Percentiles rank a stretch among this genome's conserved stretches.
These are phyloP conservation scores for Microhierax caerulescens DNA, from an alignment of 2,797 vertebrate genomes.

Conservation along the genomic window DNA sequence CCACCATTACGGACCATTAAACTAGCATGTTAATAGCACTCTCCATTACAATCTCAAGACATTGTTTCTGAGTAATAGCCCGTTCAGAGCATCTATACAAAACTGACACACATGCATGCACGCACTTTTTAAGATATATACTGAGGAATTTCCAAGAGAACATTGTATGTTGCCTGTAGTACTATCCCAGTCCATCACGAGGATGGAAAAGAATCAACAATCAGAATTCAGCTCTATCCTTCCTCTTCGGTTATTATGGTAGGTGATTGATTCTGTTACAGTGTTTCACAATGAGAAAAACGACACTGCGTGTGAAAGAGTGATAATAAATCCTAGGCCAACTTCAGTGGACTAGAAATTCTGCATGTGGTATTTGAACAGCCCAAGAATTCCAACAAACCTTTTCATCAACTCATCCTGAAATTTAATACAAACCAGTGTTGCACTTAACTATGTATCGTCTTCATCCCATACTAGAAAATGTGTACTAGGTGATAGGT, in stretches of 20 bases:
- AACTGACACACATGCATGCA: background rate
- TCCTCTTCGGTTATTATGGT: background rate
- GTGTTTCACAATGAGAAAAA: background rate
- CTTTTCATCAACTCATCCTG: background rate
- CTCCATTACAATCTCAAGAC: background rate
- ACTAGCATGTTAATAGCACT: background rate
- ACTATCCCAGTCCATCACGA: background rate
- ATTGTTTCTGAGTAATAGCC: background rate
- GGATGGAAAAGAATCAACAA: background rate
- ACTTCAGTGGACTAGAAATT: background rate
- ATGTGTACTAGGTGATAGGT: background rate
- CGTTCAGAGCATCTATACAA: background rate
- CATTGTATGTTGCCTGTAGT: background rate
- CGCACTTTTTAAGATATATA: background rate
- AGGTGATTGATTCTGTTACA: background rate
- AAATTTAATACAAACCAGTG: background rate
- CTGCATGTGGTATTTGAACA: background rate
- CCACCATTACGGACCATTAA: background rate
- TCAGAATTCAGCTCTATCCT: background rate
- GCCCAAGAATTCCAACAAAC: background rate
- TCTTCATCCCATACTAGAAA: background rate
- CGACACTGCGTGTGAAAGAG: background rate
- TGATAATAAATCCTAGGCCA: background rate
- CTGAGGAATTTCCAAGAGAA: background rate
- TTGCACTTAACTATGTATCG: accelerated